phyloP scores from a whole-genome alignment of 2,797 vertebrate genomes.

The Pseudochirops cupreus region DNA sequence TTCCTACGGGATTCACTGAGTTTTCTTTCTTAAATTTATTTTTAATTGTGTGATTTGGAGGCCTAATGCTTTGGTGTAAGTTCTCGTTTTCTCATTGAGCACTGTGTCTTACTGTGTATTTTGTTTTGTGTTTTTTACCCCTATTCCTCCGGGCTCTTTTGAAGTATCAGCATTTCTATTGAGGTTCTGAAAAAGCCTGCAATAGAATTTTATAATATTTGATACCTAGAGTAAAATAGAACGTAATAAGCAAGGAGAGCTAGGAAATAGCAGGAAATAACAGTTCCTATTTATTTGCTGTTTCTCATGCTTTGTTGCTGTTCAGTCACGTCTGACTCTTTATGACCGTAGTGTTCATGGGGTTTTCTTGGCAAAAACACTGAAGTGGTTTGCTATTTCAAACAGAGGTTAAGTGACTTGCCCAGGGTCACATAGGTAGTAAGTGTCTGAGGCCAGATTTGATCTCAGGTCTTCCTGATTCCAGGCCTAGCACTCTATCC shows the following conservation, averaged over 20 bases:
- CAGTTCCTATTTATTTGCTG: slow-evolving; percentile 3
- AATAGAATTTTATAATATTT: slow-evolving; percentile 16
- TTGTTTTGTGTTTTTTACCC: slow-evolving; percentile 1
- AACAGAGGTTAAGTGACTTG: not conserved
- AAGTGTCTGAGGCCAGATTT: not conserved
- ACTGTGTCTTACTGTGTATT: not conserved
- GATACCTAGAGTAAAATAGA: slow-evolving; percentile 29
- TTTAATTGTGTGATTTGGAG: slow-evolving; percentile 25
- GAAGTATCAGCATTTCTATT: slow-evolving; percentile 27
- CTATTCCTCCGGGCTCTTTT: slow-evolving; percentile 1
- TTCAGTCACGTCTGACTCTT: not conserved
- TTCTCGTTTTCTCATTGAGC: slow-evolving; percentile 3
- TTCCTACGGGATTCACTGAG: not conserved
- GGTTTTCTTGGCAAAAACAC: not conserved
- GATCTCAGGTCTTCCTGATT: not conserved
- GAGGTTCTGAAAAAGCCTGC: slow-evolving; percentile 29
- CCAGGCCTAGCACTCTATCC: not conserved
- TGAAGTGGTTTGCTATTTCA: not conserved
- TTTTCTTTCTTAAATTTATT: not conserved
- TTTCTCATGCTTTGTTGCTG: not conserved
- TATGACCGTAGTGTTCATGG: not conserved
- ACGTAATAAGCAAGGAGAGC: slow-evolving; percentile 17
- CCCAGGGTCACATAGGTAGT: not conserved
- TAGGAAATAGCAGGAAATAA: slow-evolving; percentile 23
- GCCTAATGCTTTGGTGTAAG: not conserved